These are phyloP conservation scores for Sebastes diploproa DNA, from an alignment of 2,797 vertebrate genomes.

Conservation along the genomic window DNA sequence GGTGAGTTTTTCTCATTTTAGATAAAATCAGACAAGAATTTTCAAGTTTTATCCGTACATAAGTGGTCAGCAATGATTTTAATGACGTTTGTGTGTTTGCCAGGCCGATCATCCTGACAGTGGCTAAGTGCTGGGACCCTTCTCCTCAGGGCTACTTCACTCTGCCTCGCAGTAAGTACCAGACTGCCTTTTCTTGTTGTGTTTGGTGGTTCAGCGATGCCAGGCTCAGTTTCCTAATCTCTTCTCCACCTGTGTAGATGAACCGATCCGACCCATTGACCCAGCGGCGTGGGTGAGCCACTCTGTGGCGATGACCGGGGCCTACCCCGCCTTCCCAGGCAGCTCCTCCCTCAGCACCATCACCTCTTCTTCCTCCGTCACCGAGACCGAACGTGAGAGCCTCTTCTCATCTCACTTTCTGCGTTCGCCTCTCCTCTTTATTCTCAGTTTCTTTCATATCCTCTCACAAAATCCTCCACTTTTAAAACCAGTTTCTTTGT, in stretches of 20 bases:
- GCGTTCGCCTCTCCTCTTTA: background rate
- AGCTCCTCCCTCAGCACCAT: constrained; percentile 92
- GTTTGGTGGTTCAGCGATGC: background rate
- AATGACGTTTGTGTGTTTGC: background rate
- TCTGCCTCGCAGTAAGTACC: constrained; percentile 89
- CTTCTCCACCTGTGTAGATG: constrained; percentile 76
- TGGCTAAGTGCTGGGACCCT: constrained; percentile 95
- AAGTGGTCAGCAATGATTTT: rapidly evolving
- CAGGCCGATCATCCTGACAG: constrained; percentile 92
- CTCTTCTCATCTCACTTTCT: background rate
- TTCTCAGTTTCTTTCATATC: background rate
- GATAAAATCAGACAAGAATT: background rate
- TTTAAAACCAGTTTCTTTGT: constrained; percentile 16
- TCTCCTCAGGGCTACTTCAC: constrained; percentile 95
- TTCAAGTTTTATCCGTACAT: background rate
- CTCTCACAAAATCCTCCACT: background rate
- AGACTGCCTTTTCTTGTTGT: background rate
- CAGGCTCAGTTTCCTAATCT: background rate
- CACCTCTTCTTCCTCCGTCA: constrained; percentile 90
- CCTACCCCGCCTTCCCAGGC: constrained; percentile 88
- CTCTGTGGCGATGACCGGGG: constrained; percentile 89
- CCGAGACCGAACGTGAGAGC: constrained; percentile 85
- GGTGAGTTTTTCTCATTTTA: constrained; percentile 77
- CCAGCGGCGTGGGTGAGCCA: constrained; percentile 94
- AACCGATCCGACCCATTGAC: constrained; percentile 92